Evolutionary conservation across 2,888 invertebrate species (phyloP).

Genomic region (Pharmacophagus antenor): DNA sequence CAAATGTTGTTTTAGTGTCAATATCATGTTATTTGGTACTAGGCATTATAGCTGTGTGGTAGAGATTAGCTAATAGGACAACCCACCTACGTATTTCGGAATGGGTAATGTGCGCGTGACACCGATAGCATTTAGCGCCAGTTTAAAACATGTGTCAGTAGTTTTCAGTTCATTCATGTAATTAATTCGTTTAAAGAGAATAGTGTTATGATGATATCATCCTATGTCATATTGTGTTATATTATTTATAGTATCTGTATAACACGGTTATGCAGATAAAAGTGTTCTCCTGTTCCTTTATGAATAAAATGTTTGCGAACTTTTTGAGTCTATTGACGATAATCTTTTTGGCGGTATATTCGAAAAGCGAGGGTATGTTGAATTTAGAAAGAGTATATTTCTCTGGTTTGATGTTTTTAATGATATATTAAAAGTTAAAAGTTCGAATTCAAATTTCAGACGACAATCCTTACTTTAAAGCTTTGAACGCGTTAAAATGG

Average conservation of each 20-base stretch:
- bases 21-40: constrained; percentile 13
- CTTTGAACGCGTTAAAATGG: constrained; percentile 46
- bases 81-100: constrained; percentile 41
- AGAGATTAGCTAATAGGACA: constrained; percentile 32
- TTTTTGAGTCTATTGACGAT: constrained; percentile 31
- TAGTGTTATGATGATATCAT: constrained; percentile 58
- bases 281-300: constrained; percentile 31
- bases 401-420: neutral
- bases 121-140: constrained; percentile 36
- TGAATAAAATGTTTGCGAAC: constrained; percentile 45
- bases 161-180: constrained; percentile 55
- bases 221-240: constrained; percentile 38
- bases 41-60: constrained; percentile 21
- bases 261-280: constrained; percentile 46
- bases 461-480: constrained; percentile 55
- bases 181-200: constrained; percentile 56
- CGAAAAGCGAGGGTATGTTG: constrained; percentile 39
- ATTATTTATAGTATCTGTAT: constrained; percentile 52
- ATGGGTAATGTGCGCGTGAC: constrained; percentile 61
- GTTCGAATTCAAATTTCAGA: constrained; percentile 34
- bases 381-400: neutral
- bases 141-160: constrained; percentile 41
- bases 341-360: constrained; percentile 27
- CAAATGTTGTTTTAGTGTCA: constrained; percentile 10
- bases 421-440: neutral